Percentiles rank a stretch among this genome's conserved stretches.
Evolutionary conservation across 1,140 invertebrate genomes (phyloP).

Genomic region (Aphelinus certus): DNA sequence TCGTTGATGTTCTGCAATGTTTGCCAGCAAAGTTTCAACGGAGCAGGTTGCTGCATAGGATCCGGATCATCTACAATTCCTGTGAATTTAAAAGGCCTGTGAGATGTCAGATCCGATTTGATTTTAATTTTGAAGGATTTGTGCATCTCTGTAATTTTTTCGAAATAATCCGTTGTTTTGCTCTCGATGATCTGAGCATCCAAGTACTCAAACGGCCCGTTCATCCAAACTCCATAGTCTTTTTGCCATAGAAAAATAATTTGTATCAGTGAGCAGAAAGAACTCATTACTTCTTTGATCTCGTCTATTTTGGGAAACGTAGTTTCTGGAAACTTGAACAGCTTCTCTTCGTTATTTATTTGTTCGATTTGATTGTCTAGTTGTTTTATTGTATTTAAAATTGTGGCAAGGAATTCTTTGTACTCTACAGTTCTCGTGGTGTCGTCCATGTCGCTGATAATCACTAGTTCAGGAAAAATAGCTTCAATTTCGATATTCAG

Average conservation of each 20-base stretch:
- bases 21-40: slow-evolving; percentile 69
- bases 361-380: slow-evolving; percentile 67
- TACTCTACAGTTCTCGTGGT: slow-evolving; percentile 57
- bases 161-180: slow-evolving; percentile 62
- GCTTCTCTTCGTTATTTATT: slow-evolving; percentile 75
- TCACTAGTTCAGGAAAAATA: slow-evolving; percentile 65
- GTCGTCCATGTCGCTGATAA: slow-evolving; percentile 65
- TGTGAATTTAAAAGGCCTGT: slow-evolving; percentile 60
- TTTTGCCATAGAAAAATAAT: slow-evolving; percentile 72
- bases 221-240: slow-evolving; percentile 74
- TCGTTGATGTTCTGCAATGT: slow-evolving; percentile 68
- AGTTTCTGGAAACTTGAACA: slow-evolving; percentile 76
- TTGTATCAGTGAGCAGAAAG: slow-evolving; percentile 60
- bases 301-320: slow-evolving; percentile 72
- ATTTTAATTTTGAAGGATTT: slow-evolving; percentile 71
- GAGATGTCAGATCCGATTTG: slow-evolving; percentile 65
- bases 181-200: slow-evolving; percentile 66
- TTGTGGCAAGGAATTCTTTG: slow-evolving; percentile 64
- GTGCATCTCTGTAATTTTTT: slow-evolving; percentile 68
- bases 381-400: slow-evolving; percentile 68
- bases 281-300: slow-evolving; percentile 61
- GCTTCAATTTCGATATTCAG: slow-evolving; percentile 69
- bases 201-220: slow-evolving; percentile 74
- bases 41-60: slow-evolving; percentile 68
- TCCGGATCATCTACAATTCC: slow-evolving; percentile 69